Base-by-base conservation (phyloP, 2,797 vertebrate genomes). In the Siniperca undulata region DNA sequence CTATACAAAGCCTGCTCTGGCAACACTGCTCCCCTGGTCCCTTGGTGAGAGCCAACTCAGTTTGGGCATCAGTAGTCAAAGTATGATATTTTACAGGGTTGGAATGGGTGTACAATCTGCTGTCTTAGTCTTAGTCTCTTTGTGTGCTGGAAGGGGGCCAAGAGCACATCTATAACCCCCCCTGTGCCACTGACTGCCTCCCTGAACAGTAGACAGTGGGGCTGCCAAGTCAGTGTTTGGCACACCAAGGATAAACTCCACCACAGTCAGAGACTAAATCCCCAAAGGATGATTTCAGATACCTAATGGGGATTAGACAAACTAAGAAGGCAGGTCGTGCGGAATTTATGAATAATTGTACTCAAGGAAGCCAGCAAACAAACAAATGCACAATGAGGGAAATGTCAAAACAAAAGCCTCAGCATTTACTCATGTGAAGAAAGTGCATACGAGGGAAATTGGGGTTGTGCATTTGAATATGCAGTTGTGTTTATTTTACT, bases 141-240 rank as follows among this genome's bases (percentile, higher is more conserved):
- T 83, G 75, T 86, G 78, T 62, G 19, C 82, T 91, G 92, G 91
- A 93, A 55, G 5, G n/a, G 4, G 64, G 79, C 92, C 90, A 93
- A 74, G 48, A 86, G 78, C 74, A 78, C 91, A 89, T 93, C 85
- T 81, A 82, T 89, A 90, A 90, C 84, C 70, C 81, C 75, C 74
- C 52, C 44, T 40, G 73, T 88, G 78, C 68, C 74, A 78, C 70
- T 84, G 84, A 70, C 71, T 86, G 77, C 74, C 78, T 87, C 83
- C 62, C 70, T 77, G 58, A 89, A 79, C 81, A 84, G 74, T 38
- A 88, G 84, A 89, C 84, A 88, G 78, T 89, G 79, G 65, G 69
- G 48, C 66, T 88, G 87, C 90, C 91, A 92, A 93, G 81, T 90
- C 85, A 80, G 52, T 78, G 81, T 91, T 91, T 86, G 88, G 91